Conservation (phyloP, 2,888 invertebrate species). For the Acanthopleura granulata region DNA sequence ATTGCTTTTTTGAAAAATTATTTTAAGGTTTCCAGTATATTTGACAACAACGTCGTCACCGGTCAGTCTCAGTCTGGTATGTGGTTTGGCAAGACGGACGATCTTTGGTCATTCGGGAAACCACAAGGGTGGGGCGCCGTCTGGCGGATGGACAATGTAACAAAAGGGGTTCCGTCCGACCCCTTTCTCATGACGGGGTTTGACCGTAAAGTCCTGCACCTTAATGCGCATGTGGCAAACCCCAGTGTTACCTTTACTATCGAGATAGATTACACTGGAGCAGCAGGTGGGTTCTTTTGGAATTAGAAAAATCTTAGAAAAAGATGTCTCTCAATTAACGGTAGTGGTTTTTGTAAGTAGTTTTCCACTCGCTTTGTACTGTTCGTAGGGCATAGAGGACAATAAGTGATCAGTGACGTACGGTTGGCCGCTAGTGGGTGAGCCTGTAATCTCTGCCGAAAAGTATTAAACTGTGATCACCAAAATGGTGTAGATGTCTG, state of each 20-base stretch:
- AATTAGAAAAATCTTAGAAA: background rate
- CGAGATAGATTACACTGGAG: slow-evolving; percentile 33
- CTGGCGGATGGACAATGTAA: slow-evolving; percentile 30
- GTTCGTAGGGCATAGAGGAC: too few relatives aligned
- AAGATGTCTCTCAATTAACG: too few relatives aligned
- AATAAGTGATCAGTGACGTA: too few relatives aligned
- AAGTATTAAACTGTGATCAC: too few relatives aligned
- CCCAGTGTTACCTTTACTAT: slow-evolving; percentile 19
- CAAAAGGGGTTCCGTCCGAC: slow-evolving; percentile 25
- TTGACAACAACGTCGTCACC: slow-evolving; percentile 39
- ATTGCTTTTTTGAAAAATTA: background rate
- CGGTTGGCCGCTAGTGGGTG: too few relatives aligned
- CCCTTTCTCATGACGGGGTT: slow-evolving; percentile 40
- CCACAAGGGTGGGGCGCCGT: slow-evolving; percentile 41
- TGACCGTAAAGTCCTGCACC: slow-evolving; percentile 38
- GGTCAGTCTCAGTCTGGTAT: slow-evolving; percentile 39
- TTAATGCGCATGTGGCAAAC: background rate
- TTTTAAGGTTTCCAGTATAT: slow-evolving; percentile 34
- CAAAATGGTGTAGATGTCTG: too few relatives aligned
- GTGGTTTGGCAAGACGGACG: slow-evolving; percentile 36
- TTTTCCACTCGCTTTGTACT: too few relatives aligned
- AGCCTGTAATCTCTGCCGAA: too few relatives aligned
- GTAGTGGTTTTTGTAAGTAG: too few relatives aligned
- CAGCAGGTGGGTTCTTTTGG: slow-evolving; percentile 30
- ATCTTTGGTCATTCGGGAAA: slow-evolving; percentile 40